Percentiles rank a stretch among this genome's conserved stretches.
These are phyloP conservation scores for Oligia strigilis DNA, from an alignment of 2,888 invertebrate species.

Conservation along the genomic window DNA sequence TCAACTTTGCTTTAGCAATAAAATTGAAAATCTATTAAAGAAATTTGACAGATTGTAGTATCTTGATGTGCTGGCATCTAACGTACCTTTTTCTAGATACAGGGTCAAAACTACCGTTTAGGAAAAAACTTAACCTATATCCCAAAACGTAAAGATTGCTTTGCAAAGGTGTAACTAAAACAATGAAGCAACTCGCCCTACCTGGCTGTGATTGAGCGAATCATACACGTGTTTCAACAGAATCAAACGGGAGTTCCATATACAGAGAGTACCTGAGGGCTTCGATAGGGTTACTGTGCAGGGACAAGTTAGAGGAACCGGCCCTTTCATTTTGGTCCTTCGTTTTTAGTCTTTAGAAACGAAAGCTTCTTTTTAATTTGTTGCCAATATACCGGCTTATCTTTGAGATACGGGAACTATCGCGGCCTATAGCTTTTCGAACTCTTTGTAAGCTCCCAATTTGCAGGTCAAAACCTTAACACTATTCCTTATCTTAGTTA, in stretches of 20 bases:
- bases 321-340: not conserved
- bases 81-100: no score
- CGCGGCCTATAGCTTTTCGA: not conserved
- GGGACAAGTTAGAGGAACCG: not conserved
- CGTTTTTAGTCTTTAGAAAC: not conserved
- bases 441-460: not conserved
- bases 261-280: conserved; percentile 56
- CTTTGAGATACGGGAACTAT: not conserved
- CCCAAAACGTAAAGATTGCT: conserved; percentile 32
- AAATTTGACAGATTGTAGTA: no score
- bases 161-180: conserved; percentile 47
- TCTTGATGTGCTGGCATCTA: no score
- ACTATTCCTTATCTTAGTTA: not conserved
- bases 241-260: conserved; percentile 67
- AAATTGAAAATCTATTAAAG: no score
- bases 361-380: not conserved
- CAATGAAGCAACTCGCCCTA: conserved; percentile 61
- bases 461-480: not conserved
- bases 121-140: conserved; percentile 44
- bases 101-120: not conserved
- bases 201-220: conserved; percentile 59
- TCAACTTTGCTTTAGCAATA: no score
- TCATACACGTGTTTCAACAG: conserved; percentile 66
- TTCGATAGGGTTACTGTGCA: conserved; percentile 48
- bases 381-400: not conserved